Percentiles rank a stretch among this genome's conserved stretches.
phyloP scores from a whole-genome alignment of 2,797 vertebrate species.

The Tokudaia tokunoshimensis region DNA sequence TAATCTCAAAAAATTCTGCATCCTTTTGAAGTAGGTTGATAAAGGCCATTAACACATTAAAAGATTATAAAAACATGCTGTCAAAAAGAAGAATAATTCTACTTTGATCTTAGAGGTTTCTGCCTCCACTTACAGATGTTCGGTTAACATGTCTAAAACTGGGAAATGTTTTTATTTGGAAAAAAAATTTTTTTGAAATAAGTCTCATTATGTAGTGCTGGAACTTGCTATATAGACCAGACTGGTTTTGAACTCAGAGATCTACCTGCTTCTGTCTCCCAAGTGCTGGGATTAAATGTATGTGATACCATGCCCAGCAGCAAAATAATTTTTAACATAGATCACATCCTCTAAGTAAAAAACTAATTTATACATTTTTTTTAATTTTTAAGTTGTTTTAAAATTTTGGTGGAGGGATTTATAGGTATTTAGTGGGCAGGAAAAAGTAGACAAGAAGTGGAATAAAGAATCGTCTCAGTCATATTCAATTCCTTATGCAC shows the following conservation, averaged over 20 bases:
- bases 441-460: neutral
- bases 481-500: neutral
- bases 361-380: neutral
- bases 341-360: conserved; percentile 2
- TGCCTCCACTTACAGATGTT: neutral
- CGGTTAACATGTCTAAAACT: conserved; percentile 30
- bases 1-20: conserved; percentile 3
- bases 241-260: neutral
- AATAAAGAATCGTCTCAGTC: neutral
- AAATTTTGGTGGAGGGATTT: conserved; percentile 18
- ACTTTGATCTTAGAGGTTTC: neutral
- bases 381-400: neutral
- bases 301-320: neutral
- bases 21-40: conserved; percentile 18
- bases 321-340: conserved; percentile 55
- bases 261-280: neutral
- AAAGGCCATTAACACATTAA: conserved; percentile 10
- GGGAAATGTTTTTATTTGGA: neutral
- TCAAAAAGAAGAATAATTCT: conserved; percentile 3
- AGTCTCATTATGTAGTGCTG: neutral
- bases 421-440: neutral
- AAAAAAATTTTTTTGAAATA: conserved; percentile 28
- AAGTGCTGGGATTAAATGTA: neutral
- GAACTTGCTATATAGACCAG: neutral
- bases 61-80: conserved; percentile 35